Percentiles rank a stretch among this genome's conserved stretches.
Conservation (phyloP, 2,888 invertebrate genomes). For the Synanthedon formicaeformis region DNA sequence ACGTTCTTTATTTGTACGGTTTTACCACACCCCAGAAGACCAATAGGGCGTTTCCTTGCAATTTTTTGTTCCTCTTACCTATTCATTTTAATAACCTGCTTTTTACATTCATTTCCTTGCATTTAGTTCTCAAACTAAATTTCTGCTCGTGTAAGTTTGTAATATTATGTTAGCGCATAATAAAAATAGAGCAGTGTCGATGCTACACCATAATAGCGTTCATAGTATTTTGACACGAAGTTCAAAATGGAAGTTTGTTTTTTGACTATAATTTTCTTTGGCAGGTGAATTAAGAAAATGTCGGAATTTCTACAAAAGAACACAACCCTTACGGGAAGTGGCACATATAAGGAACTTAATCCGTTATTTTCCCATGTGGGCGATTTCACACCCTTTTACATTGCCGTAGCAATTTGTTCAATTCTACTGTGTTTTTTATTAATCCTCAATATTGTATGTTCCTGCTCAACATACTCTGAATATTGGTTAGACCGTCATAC, state of each 20-base stretch:
- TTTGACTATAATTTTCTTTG: constrained; percentile 29
- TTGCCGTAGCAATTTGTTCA: constrained; percentile 82
- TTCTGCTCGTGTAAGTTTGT: no score
- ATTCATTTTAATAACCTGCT: no score
- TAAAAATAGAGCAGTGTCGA: no score
- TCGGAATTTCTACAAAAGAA: constrained; percentile 45
- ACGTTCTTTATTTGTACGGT: no score
- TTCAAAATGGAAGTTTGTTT: constrained; percentile 5
- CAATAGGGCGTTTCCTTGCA: no score
- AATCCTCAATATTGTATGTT: constrained; percentile 81
- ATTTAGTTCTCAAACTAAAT: no score
- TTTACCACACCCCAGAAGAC: no score
- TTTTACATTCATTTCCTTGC: no score
- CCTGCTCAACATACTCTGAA: constrained; percentile 81
- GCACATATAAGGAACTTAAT: constrained; percentile 45
- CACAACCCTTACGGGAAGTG: constrained; percentile 57
- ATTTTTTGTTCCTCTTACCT: no score
- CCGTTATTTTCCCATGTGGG: constrained; percentile 57
- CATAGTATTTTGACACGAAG: no score
- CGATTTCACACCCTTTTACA: constrained; percentile 88
- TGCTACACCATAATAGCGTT: no score
- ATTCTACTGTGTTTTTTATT: constrained; percentile 77
- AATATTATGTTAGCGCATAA: no score
- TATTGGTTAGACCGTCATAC: constrained; percentile 89
- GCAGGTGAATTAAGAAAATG: constrained; percentile 50